Evolutionary conservation across 2,113 vertebrate genomes (phyloP).

Genomic region (Talpa occidentalis): DNA sequence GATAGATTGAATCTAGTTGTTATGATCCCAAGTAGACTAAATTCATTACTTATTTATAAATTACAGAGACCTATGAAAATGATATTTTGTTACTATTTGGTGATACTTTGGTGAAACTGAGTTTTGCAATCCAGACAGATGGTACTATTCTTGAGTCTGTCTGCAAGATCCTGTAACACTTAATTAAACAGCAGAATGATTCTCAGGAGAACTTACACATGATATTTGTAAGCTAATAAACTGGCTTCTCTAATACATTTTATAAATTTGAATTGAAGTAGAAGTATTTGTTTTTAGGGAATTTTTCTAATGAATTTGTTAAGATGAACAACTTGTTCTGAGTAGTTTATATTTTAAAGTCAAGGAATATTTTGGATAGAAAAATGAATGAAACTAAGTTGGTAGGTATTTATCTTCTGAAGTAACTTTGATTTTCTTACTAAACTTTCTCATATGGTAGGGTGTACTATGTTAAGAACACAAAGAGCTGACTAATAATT

Average conservation of each 20-base stretch:
- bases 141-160: slow-evolving; percentile 83
- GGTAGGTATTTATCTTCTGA: slow-evolving; percentile 22
- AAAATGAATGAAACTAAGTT: slow-evolving; percentile 21
- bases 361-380: background rate
- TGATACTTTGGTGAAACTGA: slow-evolving; percentile 72
- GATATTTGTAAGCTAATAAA: slow-evolving; percentile 64
- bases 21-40: background rate
- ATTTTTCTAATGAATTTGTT: slow-evolving; percentile 49
- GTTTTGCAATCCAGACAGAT: slow-evolving; percentile 81
- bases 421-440: slow-evolving; percentile 32
- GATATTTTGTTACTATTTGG: slow-evolving; percentile 74
- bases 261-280: slow-evolving; percentile 62
- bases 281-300: slow-evolving; percentile 17
- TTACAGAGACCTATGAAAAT: slow-evolving; percentile 55
- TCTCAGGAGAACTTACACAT: slow-evolving; percentile 79
- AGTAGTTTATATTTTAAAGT: slow-evolving; percentile 19
- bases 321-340: background rate
- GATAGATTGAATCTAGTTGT: background rate
- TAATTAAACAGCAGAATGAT: slow-evolving; percentile 84
- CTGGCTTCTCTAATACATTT: slow-evolving; percentile 52
- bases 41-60: slow-evolving; percentile 69
- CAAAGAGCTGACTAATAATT: slow-evolving; percentile 23
- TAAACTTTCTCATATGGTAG: background rate
- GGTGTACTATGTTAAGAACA: slow-evolving; percentile 27
- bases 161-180: slow-evolving; percentile 81